Conservation (phyloP, 2,888 invertebrate genomes). For the Chelonus formosanus region DNA sequence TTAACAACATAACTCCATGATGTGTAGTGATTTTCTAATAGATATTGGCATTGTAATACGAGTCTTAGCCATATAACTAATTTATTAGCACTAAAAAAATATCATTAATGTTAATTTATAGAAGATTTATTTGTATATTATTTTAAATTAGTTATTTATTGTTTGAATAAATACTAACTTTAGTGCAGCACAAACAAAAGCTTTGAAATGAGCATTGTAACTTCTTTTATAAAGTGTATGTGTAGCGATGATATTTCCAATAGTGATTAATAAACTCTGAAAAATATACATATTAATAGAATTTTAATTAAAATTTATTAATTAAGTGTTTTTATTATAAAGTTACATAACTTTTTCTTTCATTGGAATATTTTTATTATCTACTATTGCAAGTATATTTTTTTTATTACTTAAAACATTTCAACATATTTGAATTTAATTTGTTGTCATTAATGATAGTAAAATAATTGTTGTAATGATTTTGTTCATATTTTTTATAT, state of each 20-base stretch:
- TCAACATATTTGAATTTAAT: too few species aligned
- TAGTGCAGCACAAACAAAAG: conserved; percentile 94
- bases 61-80: conserved; percentile 94
- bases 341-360: too few species aligned
- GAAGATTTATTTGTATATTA: conserved; percentile 16
- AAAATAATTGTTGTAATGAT: too few species aligned
- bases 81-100: conserved; percentile 80
- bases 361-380: too few species aligned
- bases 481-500: too few species aligned
- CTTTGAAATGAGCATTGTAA: conserved; percentile 97
- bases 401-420: too few species aligned
- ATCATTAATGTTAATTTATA: not conserved
- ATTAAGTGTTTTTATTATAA: too few species aligned
- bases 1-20: conserved; percentile 95
- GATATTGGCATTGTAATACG: conserved; percentile 85
- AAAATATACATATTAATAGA: conserved; percentile 38
- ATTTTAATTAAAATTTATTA: too few species aligned
- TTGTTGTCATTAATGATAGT: too few species aligned
- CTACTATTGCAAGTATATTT: too few species aligned
- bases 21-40: conserved; percentile 82
- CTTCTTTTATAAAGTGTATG: conserved; percentile 94
- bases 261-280: conserved; percentile 85
- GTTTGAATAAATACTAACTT: conserved; percentile 74
- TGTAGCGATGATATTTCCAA: conserved; percentile 90
- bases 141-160: conserved; percentile 18